A percentile compares a stretch with the other conserved stretches of the same genome.
Evolutionary conservation across 2,113 vertebrate genomes (phyloP).

Genomic region (Scortum barcoo): DNA sequence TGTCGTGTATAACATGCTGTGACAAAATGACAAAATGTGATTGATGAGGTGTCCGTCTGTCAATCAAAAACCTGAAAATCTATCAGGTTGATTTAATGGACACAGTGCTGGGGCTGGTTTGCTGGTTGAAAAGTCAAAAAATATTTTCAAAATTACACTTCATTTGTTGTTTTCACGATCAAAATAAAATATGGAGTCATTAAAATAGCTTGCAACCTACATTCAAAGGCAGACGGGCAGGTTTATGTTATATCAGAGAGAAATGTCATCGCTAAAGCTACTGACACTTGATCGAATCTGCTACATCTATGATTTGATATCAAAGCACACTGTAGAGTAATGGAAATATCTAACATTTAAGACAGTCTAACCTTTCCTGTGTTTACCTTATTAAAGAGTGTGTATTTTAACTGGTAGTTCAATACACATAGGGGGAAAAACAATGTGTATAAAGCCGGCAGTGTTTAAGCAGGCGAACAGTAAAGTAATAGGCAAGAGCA

Average conservation of each 20-base stretch:
- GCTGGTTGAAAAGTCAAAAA: neutral
- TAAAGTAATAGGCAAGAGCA: slow-evolving; percentile 98
- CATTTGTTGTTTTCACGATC: slow-evolving; percentile 11
- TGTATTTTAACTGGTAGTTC: slow-evolving; percentile 75
- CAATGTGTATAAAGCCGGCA: slow-evolving; percentile 76
- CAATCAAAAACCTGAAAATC: slow-evolving; percentile 6
- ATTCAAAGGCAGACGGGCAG: slow-evolving; percentile 13
- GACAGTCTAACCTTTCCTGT: slow-evolving; percentile 81
- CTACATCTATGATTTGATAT: slow-evolving; percentile 69
- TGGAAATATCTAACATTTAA: slow-evolving; percentile 72
- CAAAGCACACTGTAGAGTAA: slow-evolving; percentile 58
- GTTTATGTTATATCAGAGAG: slow-evolving; percentile 25
- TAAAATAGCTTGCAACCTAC: slow-evolving; percentile 3
- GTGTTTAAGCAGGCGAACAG: slow-evolving; percentile 93
- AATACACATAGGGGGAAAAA: slow-evolving; percentile 61
- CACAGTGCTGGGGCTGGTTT: neutral
- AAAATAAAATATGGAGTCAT: neutral
- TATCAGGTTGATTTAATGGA: neutral
- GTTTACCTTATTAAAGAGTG: slow-evolving; percentile 83
- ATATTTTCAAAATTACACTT: neutral
- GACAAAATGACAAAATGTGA: neutral
- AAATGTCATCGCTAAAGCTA: slow-evolving; percentile 41
- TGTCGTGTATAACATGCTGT: neutral
- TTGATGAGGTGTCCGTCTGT: neutral
- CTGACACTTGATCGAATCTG: slow-evolving; percentile 60